Conservation (phyloP, 2,113 vertebrate species). For the Sinocyclocheilus rhinocerous region DNA sequence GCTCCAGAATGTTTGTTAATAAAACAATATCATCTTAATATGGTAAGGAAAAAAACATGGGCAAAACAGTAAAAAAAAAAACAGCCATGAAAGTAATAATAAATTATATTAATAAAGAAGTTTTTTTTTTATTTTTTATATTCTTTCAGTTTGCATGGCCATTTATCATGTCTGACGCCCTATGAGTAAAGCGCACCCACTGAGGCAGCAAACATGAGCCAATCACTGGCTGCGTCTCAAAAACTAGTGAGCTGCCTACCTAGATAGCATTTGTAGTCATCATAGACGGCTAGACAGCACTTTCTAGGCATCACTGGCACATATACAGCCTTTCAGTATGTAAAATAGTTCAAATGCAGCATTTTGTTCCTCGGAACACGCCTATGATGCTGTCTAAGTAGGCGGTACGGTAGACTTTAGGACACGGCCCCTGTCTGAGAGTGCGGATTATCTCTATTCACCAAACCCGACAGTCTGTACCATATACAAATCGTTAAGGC, state of each 20-base stretch:
- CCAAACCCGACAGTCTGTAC: background rate
- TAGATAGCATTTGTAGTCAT: background rate
- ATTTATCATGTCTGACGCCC: background rate
- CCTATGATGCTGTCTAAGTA: background rate
- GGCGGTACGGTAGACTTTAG: background rate
- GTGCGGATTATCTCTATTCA: conserved; percentile 39
- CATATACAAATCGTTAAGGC: background rate
- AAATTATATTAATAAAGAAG: background rate
- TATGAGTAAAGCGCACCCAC: background rate
- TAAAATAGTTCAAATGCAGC: background rate
- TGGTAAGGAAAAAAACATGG: no score
- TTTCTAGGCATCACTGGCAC: background rate
- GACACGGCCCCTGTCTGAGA: background rate
- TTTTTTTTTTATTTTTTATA: no score
- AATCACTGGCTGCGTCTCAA: background rate
- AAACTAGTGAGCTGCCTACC: background rate
- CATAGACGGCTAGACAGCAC: background rate
- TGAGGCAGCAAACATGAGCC: background rate
- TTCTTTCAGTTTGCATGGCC: background rate
- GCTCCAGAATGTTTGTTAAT: background rate
- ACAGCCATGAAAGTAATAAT: background rate
- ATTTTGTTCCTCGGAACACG: background rate
- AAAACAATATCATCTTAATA: background rate
- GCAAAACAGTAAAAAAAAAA: background rate
- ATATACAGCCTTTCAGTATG: background rate